These are phyloP conservation scores for Agrochola lota DNA, from an alignment of 2,888 invertebrate species.

Conservation along the genomic window DNA sequence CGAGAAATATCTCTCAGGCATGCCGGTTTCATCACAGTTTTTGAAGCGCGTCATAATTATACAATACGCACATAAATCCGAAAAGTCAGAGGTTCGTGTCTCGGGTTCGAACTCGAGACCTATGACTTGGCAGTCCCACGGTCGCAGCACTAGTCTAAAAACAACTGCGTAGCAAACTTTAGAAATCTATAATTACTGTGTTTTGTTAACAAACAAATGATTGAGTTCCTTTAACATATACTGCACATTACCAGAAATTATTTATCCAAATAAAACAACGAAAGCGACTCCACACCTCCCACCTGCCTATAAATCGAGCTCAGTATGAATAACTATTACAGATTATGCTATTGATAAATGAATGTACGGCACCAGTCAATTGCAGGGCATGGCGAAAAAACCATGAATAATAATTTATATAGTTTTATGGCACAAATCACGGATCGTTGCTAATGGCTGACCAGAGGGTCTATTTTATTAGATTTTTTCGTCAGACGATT, in stretches of 20 bases:
- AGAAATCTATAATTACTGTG: background rate
- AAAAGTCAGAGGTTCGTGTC: too few relatives aligned
- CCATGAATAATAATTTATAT: conserved; percentile 86
- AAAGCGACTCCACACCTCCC: conserved; percentile 74
- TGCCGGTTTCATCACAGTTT: too few relatives aligned
- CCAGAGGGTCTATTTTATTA: conserved; percentile 76
- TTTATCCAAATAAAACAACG: background rate
- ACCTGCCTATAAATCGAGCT: conserved; percentile 78
- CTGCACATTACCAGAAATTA: background rate
- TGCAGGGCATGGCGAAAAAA: conserved; percentile 78
- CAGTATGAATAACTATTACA: conserved; percentile 87
- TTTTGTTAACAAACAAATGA: background rate
- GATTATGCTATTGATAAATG: conserved; percentile 89
- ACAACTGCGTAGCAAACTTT: background rate
- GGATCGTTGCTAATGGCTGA: conserved; percentile 84
- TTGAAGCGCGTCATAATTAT: too few relatives aligned
- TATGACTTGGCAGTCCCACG: too few relatives aligned
- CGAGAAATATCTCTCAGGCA: too few relatives aligned
- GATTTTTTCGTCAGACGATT: conserved; percentile 87
- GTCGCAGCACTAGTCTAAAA: background rate
- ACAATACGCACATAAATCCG: too few relatives aligned
- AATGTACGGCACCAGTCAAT: conserved; percentile 80
- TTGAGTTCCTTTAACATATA: background rate
- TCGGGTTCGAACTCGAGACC: too few relatives aligned
- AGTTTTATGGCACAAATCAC: conserved; percentile 82